Evolutionary conservation across 2,113 vertebrate species (phyloP).

Genomic region (Campylorhamphus procurvoides): DNA sequence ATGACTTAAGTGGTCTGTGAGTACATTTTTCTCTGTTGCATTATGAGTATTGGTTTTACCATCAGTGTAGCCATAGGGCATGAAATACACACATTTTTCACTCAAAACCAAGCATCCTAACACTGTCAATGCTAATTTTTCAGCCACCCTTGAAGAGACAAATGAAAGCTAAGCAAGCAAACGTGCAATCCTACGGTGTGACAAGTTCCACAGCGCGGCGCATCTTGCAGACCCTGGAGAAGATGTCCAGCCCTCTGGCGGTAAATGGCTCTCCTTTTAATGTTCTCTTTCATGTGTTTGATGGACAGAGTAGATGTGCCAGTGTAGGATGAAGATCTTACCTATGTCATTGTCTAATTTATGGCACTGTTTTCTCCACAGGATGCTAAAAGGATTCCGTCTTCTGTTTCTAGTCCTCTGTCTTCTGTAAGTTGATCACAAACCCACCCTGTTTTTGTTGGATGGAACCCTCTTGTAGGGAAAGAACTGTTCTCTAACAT

Average conservation of each 20-base stretch:
- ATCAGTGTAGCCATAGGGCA: not conserved
- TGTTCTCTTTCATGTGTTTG: not conserved
- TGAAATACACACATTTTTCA: fast-evolving
- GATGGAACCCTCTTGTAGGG: not conserved
- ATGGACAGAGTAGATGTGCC: not conserved
- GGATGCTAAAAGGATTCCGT: conserved; percentile 96
- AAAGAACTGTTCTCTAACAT: not conserved
- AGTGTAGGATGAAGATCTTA: not conserved
- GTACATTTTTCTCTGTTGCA: not conserved
- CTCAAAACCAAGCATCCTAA: not conserved
- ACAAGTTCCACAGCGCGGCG: conserved; percentile 93
- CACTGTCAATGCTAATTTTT: not conserved
- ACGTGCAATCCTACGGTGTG: conserved; percentile 87
- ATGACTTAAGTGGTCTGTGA: not conserved
- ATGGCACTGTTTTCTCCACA: conserved; percentile 61
- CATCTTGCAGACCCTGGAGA: conserved; percentile 94
- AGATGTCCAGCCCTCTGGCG: conserved; percentile 95
- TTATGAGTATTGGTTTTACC: not conserved
- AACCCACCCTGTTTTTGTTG: not conserved
- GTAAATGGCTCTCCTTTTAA: conserved; percentile 73
- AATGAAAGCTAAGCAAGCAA: conserved; percentile 92
- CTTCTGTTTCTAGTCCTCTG: conserved; percentile 77
- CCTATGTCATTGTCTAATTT: not conserved
- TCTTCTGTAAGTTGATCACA: conserved; percentile 83
- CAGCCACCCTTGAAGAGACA: conserved; percentile 91